Evolutionary conservation across 2,113 vertebrate species (phyloP), one percentile per base, ranked within the genome.

Genomic region (Uria aalge): DNA sequence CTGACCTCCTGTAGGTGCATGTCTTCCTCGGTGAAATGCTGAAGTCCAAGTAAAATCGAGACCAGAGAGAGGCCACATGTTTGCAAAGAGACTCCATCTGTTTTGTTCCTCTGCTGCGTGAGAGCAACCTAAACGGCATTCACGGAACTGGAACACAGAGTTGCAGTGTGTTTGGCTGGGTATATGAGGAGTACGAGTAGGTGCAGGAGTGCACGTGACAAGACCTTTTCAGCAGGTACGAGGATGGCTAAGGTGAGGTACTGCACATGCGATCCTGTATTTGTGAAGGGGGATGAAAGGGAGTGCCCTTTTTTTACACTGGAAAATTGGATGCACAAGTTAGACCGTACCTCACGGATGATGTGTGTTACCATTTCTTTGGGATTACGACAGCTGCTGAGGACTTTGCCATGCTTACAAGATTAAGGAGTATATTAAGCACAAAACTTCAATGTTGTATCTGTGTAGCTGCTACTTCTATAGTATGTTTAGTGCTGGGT

Each of bases 291-390:
- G 95, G 89, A 92, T 97, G 45, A 97, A 97, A 75, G 41, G 89
- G 67, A 79, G 19, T 57, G 57, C 69, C 73, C 72, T 91, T 79
- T 88, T 72, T 86, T 96, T 88, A 97, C 96, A 97, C 96, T 97
- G 96, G 96, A 97, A 97, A 82, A 93, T 85, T 87, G 80, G 91
- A 94, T 95, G 76, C 76, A 87, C 87, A 66, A 79, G 36, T 79
- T 91, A 69, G 79, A 92, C 48, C 94, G 73, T 94, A 95, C 94
- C 95, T 94, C 96, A 79, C 34, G 67, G 83, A 53, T 86, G 41
- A 94, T 15, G 7, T 60, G 36, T 36, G 36, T 84, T 88, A 73
- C 52, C 76, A 68, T 69, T 83, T 83, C 13, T 83, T 96, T 74
- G 26, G 69, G 84, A 87, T 82, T 89, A 36, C 32, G n/a, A 72